Base-by-base conservation (phyloP, 2,113 vertebrate genomes). In the Myrmecobius fasciatus region DNA sequence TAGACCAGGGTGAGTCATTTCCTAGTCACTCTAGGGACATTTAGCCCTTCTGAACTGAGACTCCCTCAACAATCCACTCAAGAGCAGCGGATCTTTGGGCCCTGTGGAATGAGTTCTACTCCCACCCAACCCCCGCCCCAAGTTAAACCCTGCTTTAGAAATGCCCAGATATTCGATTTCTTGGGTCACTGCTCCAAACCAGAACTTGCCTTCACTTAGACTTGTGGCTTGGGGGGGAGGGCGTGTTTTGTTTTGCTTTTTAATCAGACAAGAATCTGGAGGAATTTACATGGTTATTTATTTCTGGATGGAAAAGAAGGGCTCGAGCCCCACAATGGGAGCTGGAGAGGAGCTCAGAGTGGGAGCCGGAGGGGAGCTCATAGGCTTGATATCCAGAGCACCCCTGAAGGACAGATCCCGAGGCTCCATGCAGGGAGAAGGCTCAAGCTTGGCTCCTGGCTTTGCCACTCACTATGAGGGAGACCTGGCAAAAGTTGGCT, bases 201-300 rank as follows among this genome's bases (percentile, higher is more conserved):
- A 83, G 67, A 83, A 0, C n/a, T 83, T 43, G 67, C 67, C 67
- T 83, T 83, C 67, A 43, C n/a, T 83, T 8, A 43, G 20, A 22
- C 67, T 83, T 83, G 67, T 83, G 67, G 67, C 36, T 83, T 83
- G 43, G 67, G 67, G 67, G 67, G n/a, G n/a, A n/a, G n/a, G n/a
- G n/a, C n/a, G n/a, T n/a, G n/a, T n/a, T 83, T 83, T 83, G 67
- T 43, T 83, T 83, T 83, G 67, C 67, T 83, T 83, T 83, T 83
- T 43, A 83, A 83, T 83, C 67, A 83, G 8, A 43, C 67, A 8
- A 43, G 67, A 83, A 83, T 83, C 67, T 43, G n/a, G n/a, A 83
- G n/a, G 67, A 83, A 83, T 43, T 83, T 43, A 7, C n/a, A 83
- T 8, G 67, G 36, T 83, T 20, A 83, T 83, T 43, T 43, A 43